Evolutionary conservation across 2,113 vertebrate species (phyloP).

Genomic region (Panthera leo): DNA sequence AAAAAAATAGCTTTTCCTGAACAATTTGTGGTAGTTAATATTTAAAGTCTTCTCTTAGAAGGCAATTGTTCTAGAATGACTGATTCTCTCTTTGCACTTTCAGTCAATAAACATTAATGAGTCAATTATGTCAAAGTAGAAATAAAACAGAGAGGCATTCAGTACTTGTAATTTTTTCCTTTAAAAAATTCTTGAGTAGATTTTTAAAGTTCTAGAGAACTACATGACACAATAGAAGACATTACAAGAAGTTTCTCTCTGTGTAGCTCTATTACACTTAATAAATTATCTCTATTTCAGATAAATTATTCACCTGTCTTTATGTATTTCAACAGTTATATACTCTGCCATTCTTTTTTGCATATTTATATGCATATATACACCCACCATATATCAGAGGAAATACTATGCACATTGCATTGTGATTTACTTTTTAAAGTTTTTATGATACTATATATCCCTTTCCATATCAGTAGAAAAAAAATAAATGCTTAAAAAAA

Average conservation of each 20-base stretch:
- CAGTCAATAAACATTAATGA: slow-evolving; percentile 61
- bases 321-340: background rate
- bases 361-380: background rate
- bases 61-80: slow-evolving; percentile 58
- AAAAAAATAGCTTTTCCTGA: background rate
- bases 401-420: background rate
- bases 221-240: slow-evolving; percentile 42
- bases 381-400: background rate
- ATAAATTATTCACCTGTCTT: background rate
- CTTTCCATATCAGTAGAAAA: background rate
- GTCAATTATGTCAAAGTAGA: slow-evolving; percentile 47
- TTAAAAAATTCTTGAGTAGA: background rate
- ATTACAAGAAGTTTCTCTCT: background rate
- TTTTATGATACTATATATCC: background rate
- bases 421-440: background rate
- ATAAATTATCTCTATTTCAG: background rate
- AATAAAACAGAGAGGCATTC: slow-evolving; percentile 35
- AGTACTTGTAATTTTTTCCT: background rate
- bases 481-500: background rate
- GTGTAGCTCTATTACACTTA: background rate
- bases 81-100: slow-evolving; percentile 53
- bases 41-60: slow-evolving; percentile 53
- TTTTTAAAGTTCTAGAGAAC: background rate
- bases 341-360: background rate
- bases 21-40: slow-evolving; percentile 60